Conservation (phyloP, 2,113 vertebrate genomes). For the Prunella fulvescens region DNA sequence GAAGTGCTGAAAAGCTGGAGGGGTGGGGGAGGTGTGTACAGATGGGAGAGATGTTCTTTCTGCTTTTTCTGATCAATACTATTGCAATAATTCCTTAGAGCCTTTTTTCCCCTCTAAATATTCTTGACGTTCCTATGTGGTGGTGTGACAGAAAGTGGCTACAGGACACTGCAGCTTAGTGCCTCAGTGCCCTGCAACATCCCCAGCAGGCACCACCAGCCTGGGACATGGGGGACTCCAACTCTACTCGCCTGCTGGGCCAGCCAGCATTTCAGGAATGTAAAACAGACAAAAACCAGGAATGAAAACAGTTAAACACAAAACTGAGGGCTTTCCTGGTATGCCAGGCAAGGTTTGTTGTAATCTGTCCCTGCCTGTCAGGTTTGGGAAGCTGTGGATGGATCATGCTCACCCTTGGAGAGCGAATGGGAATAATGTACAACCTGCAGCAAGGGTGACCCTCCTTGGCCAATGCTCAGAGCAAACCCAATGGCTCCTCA, state of each 20-base stretch:
- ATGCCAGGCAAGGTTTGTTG: not conserved
- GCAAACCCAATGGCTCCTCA: not conserved
- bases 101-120: accelerated
- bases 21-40: not conserved
- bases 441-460: not conserved
- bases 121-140: not conserved
- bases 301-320: not conserved
- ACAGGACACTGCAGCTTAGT: not conserved
- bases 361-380: not conserved
- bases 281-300: not conserved
- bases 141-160: not conserved
- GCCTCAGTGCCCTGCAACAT: not conserved
- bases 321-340: not conserved
- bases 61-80: conserved; percentile 16
- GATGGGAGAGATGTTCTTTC: not conserved
- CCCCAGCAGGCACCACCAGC: not conserved
- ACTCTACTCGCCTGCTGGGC: not conserved
- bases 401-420: not conserved
- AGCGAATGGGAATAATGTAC: accelerated
- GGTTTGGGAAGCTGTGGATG: not conserved
- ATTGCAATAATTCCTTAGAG: not conserved
- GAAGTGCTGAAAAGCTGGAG: conserved; percentile 35
- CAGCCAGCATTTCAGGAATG: not conserved
- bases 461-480: not conserved
- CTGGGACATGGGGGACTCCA: not conserved